Conservation (phyloP, 2,797 vertebrate genomes). For the Phylloscopus collybita region DNA sequence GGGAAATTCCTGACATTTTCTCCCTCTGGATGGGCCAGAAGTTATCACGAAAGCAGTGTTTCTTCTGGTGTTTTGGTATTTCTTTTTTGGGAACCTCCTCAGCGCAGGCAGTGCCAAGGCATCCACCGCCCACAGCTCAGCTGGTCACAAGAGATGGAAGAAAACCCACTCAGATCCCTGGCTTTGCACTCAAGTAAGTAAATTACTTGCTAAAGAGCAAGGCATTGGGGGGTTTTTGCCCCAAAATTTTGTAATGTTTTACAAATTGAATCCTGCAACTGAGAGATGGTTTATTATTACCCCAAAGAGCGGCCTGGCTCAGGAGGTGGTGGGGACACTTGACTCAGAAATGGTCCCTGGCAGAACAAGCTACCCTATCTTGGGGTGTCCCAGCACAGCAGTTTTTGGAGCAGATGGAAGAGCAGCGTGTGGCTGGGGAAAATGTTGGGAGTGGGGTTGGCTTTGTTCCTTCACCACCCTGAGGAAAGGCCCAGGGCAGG, state of each 20-base stretch:
- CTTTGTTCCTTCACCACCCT: not conserved
- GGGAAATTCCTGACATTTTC: slow-evolving; percentile 38
- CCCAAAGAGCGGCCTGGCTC: not conserved
- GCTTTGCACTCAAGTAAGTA: not conserved
- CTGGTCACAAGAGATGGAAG: not conserved
- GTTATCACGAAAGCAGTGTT: not conserved
- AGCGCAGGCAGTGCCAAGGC: not conserved
- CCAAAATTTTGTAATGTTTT: not conserved
- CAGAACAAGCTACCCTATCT: not conserved
- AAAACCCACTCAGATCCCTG: not conserved
- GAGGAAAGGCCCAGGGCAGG: not conserved
- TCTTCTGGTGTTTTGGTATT: not conserved
- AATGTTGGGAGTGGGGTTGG: accelerated
- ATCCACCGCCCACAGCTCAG: accelerated
- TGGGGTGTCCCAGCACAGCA: not conserved
- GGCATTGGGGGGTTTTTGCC: accelerated
- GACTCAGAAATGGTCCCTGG: not conserved
- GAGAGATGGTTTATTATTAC: not conserved
- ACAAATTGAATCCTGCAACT: not conserved
- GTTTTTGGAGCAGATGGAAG: not conserved
- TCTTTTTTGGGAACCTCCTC: not conserved
- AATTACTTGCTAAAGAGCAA: not conserved
- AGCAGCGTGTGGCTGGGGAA: not conserved
- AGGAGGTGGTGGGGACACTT: not conserved
- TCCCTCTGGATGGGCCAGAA: not conserved